Evolutionary conservation across 2,888 invertebrate genomes (phyloP), one percentile per base, ranked within the genome.

Genomic region (Beris chalybata): DNA sequence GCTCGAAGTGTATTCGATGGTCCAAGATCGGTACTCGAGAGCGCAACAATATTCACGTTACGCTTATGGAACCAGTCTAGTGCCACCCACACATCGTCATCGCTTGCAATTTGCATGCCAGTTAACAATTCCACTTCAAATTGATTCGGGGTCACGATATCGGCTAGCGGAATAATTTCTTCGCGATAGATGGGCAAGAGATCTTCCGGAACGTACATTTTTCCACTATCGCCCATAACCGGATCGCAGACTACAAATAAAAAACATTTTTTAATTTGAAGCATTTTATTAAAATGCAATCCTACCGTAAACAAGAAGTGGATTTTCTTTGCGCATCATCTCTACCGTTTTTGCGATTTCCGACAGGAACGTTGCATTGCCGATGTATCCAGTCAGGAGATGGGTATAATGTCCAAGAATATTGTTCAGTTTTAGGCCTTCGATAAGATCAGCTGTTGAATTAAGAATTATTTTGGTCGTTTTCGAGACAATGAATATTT

Each of bases 191-290:
- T 89, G 1, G 94, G 92, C 59, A 96, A 80, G 29, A 97, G 84
- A 55, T 92, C 90, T 77, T 89, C 83, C 0, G 97, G 96, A 11
- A 98, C 97, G 79, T 99, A 99, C 90, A 98, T 90, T 78, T 87
- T 80, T 0, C 95, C 97, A 82, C 96, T 89, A 78, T 99, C 99
- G 3, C 99, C 99, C 92, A 99, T 90, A 0, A 99, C 98, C 63
- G 98, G 98, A 84, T 99, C 98, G 77, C 98, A 99, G 22, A 97
- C 97, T 96, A 77, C 12, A 83, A 81, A 65, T n/a, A 64, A 66
- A 12, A 48, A 13, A 11, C 4, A 11, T 48, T 6, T 48, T 13
- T 13, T 48, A 48, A 48, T 3, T 48, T 48, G n/a, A 48, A 48
- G 9, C 9, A 48, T 13, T 48, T 13, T 3, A 22, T 3, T 48